phyloP scores from a whole-genome alignment of 2,888 invertebrate species.

The Conops quadrifasciatus region DNA sequence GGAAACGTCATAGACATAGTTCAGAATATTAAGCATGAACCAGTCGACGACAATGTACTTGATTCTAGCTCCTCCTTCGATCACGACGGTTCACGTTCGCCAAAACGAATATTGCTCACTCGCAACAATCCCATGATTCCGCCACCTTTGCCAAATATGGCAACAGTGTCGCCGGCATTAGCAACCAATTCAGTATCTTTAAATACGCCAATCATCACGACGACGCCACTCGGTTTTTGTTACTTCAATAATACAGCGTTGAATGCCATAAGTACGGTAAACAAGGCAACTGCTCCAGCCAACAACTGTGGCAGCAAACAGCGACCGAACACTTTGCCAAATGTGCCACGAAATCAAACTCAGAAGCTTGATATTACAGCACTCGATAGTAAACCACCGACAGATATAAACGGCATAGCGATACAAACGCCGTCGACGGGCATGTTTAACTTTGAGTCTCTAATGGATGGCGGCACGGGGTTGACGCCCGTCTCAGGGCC shows the following conservation, averaged over 20 bases:
- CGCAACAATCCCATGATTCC: constrained; percentile 53
- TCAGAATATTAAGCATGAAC: constrained; percentile 56
- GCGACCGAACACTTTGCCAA: constrained; percentile 76
- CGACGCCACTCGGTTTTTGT: constrained; percentile 49
- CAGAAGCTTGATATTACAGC: constrained; percentile 58
- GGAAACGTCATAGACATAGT: constrained; percentile 51
- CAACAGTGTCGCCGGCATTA: constrained; percentile 58
- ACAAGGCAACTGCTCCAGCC: constrained; percentile 46
- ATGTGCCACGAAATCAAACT: constrained; percentile 71
- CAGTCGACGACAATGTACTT: constrained; percentile 53
- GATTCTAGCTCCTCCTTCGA: constrained; percentile 58
- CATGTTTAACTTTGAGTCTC: constrained; percentile 88
- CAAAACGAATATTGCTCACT: constrained; percentile 55
- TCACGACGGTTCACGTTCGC: constrained; percentile 57
- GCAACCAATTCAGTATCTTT: constrained; percentile 63
- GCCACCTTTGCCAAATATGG: constrained; percentile 60
- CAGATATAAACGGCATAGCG: constrained; percentile 80
- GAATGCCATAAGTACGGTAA: constrained; percentile 45
- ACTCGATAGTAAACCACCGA: constrained; percentile 60
- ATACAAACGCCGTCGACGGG: constrained; percentile 90
- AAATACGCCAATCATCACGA: constrained; percentile 61
- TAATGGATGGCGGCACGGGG: constrained; percentile 93
- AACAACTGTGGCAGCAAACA: constrained; percentile 64
- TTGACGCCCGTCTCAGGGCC: constrained; percentile 85
- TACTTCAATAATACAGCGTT: constrained; percentile 46